Evolutionary conservation across 2,113 vertebrate species (phyloP).

Genomic region (Bos indicus): DNA sequence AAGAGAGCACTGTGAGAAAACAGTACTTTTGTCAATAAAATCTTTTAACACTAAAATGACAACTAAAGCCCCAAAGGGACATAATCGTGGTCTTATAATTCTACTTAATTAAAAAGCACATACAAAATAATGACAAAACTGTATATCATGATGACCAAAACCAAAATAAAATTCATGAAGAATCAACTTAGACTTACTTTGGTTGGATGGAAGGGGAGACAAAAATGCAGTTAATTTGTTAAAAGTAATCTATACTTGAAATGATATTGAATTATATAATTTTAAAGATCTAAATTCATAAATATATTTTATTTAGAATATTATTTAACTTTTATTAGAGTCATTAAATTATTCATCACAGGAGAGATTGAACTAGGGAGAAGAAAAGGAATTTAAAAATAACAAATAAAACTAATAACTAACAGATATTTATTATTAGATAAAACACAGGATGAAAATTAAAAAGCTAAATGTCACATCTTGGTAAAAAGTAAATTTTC

Average conservation of each 20-base stretch:
- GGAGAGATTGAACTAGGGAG: background rate
- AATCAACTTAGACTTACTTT: background rate
- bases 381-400: background rate
- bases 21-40: background rate
- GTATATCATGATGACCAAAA: background rate
- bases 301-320: background rate
- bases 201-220: background rate
- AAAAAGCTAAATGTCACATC: background rate
- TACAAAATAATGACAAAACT: background rate
- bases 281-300: background rate
- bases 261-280: background rate
- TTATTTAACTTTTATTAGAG: background rate
- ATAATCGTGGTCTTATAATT: background rate
- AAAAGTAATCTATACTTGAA: background rate
- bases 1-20: background rate
- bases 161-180: conserved; percentile 9
- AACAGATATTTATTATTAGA: background rate
- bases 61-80: background rate
- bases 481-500: background rate
- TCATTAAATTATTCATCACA: background rate
- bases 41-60: background rate
- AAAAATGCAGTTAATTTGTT: background rate
- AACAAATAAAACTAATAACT: conserved; percentile 3
- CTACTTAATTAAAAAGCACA: background rate
- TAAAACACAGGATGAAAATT: background rate